These are phyloP conservation scores for Peucedramus taeniatus DNA, from an alignment of 2,113 vertebrate genomes.

Conservation along the genomic window DNA sequence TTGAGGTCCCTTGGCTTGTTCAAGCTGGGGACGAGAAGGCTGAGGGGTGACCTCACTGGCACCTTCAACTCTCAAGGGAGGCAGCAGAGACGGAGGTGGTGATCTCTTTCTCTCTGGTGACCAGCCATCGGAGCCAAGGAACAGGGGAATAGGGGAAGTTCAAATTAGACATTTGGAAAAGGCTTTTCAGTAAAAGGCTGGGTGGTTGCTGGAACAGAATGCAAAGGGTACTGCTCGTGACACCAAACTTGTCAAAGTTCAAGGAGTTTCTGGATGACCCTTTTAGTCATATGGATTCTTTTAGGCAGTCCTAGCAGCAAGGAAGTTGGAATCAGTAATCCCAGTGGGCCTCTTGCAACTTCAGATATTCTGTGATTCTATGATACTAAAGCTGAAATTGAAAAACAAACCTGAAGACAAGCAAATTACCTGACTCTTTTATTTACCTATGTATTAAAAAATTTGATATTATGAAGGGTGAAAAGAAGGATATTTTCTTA, in stretches of 20 bases:
- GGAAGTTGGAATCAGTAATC: background rate
- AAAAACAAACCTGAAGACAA: background rate
- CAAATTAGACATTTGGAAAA: background rate
- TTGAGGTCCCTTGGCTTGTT: background rate
- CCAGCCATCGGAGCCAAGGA: accelerated
- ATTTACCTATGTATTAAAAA: accelerated
- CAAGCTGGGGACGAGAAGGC: background rate
- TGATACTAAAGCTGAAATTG: background rate
- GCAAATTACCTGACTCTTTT: background rate
- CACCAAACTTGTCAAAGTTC: background rate
- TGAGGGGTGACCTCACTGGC: background rate
- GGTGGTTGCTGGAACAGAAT: background rate
- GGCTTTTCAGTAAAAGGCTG: background rate
- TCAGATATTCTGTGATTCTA: background rate
- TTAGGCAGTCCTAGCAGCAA: background rate
- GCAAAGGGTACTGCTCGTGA: background rate
- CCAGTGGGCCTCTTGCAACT: background rate
- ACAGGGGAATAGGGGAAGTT: too few relatives aligned
- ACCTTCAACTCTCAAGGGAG: background rate
- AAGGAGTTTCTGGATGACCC: background rate
- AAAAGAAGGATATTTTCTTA: background rate
- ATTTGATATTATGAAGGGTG: accelerated
- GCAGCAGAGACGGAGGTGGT: background rate
- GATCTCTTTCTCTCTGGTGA: background rate
- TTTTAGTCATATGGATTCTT: background rate